A percentile compares a stretch with the other conserved stretches of the same genome.
Conservation (phyloP, 2,888 invertebrate genomes). For the Parapristionchus giblindavisi region DNA sequence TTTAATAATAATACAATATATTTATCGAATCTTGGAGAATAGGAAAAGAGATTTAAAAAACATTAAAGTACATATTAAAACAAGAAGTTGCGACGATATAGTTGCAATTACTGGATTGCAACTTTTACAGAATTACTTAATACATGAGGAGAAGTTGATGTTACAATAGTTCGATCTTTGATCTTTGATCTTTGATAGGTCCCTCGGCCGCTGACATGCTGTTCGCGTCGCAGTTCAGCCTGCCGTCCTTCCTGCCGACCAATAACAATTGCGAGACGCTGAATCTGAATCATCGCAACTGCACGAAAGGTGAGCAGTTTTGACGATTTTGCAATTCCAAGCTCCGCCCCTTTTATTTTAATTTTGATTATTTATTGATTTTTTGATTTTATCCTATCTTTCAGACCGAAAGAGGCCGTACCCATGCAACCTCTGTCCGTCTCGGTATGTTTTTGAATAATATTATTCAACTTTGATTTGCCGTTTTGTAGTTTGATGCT, state of each 20-base stretch:
- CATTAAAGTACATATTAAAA: too few relatives aligned
- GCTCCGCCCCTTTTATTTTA: neutral
- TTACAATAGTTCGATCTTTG: too few relatives aligned
- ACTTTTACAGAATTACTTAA: too few relatives aligned
- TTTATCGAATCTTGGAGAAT: too few relatives aligned
- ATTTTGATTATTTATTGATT: neutral
- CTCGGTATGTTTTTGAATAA: conserved; percentile 52
- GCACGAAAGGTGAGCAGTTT: conserved; percentile 45
- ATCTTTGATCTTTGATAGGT: neutral
- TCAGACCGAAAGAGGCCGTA: conserved; percentile 68
- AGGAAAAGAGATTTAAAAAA: too few relatives aligned
- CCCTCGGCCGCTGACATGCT: conserved; percentile 1
- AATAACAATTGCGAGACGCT: conserved; percentile 45
- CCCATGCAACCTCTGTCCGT: conserved; percentile 65
- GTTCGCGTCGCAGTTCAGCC: conserved; percentile 14
- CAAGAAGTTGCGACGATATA: too few relatives aligned
- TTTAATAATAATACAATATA: too few relatives aligned
- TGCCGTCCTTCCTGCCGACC: conserved; percentile 4
- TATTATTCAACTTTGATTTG: neutral
- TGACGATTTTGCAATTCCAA: neutral
- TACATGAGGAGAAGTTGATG: too few relatives aligned
- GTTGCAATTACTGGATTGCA: too few relatives aligned
- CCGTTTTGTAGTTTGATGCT: neutral
- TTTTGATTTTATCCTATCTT: conserved; percentile 41
- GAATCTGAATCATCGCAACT: conserved; percentile 50